These are phyloP conservation scores for Alectura lathami DNA, from an alignment of 2,113 vertebrate species.

Conservation along the genomic window DNA sequence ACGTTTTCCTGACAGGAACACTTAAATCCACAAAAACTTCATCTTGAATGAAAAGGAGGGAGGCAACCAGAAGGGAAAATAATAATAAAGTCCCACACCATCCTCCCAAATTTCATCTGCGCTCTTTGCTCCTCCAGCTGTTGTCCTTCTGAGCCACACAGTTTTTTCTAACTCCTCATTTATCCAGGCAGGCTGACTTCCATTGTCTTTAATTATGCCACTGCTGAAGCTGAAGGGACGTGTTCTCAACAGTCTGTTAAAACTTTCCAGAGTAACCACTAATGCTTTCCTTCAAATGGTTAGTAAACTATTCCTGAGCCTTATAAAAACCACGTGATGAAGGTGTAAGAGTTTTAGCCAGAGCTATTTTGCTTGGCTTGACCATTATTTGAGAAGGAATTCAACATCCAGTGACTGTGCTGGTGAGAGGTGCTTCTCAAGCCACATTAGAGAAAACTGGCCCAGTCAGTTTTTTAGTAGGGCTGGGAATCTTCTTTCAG, in stretches of 20 bases:
- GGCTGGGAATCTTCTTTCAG: neutral
- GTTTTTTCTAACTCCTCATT: neutral
- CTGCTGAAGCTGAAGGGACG: neutral
- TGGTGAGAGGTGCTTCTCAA: neutral
- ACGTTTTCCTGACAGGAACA: conserved; percentile 1
- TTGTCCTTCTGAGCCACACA: neutral
- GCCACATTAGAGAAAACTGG: neutral
- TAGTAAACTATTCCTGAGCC: neutral
- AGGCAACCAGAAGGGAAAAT: neutral
- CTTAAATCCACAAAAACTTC: conserved; percentile 11
- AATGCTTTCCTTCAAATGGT: neutral
- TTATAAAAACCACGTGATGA: neutral
- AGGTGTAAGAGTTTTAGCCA: neutral
- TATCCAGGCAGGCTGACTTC: neutral
- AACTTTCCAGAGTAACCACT: neutral
- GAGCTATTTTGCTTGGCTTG: neutral
- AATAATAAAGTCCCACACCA: neutral
- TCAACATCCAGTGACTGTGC: neutral
- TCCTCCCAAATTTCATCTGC: neutral
- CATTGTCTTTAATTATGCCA: neutral
- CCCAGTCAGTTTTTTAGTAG: neutral
- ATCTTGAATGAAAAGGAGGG: neutral
- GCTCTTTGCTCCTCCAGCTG: neutral
- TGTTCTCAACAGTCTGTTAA: neutral
- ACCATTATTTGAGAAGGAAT: neutral